phyloP scores from a whole-genome alignment of 2,888 invertebrate genomes.

The Xestia ashworthii region DNA sequence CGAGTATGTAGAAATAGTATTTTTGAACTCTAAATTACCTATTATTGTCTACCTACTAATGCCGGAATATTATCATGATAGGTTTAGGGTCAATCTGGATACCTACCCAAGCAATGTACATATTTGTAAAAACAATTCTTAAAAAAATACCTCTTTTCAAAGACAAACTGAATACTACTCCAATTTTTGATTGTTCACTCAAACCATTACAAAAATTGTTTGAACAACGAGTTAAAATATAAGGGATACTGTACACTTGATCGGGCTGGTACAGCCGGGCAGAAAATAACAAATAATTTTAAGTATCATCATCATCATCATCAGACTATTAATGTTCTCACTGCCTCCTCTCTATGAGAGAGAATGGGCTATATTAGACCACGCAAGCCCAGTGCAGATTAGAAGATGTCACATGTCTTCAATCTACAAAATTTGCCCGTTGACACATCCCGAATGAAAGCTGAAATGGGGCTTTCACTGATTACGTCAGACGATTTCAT shows the following conservation, averaged over 20 bases:
- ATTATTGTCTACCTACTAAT: neutral
- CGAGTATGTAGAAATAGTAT: neutral
- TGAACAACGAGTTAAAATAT: slow-evolving; percentile 1
- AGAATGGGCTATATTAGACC: too few relatives aligned
- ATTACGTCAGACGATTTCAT: neutral
- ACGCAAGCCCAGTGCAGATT: too few relatives aligned
- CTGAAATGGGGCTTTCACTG: neutral
- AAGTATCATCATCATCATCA: too few relatives aligned
- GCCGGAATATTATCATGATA: neutral
- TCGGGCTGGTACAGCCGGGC: neutral
- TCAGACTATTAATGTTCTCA: too few relatives aligned
- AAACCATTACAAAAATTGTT: neutral
- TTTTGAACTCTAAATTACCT: neutral
- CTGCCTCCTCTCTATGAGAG: too few relatives aligned
- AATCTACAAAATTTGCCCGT: neutral
- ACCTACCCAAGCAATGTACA: neutral
- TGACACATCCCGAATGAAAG: neutral
- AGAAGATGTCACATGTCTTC: too few relatives aligned
- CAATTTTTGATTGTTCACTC: neutral
- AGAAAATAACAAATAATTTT: too few relatives aligned
- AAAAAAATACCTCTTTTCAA: neutral
- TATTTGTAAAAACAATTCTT: neutral
- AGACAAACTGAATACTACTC: neutral
- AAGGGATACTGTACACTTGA: neutral
- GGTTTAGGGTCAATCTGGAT: neutral